phyloP scores from a whole-genome alignment of 2,888 invertebrate genomes.

The Sarcophaga rosellei region DNA sequence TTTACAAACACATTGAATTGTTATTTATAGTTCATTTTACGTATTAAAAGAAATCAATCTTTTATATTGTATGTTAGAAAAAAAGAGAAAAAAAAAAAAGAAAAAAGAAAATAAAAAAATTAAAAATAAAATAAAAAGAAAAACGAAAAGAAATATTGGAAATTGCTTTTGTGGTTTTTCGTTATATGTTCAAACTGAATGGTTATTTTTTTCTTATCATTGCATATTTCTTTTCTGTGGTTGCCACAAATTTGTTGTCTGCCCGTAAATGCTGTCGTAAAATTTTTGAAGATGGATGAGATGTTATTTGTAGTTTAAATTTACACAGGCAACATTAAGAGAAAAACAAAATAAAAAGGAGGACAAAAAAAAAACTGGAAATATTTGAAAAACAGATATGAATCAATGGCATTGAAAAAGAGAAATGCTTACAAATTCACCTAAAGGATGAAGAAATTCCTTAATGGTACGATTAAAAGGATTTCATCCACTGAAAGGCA shows the following conservation, averaged over 20 bases:
- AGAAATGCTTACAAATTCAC: not conserved
- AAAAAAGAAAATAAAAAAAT: too few relatives aligned
- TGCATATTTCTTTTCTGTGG: not conserved
- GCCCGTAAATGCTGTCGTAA: slow-evolving; percentile 49
- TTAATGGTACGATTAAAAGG: slow-evolving; percentile 9
- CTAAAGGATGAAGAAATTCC: not conserved
- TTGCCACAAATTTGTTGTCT: slow-evolving; percentile 39
- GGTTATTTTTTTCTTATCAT: not conserved
- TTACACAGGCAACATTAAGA: slow-evolving; percentile 19
- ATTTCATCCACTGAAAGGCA: not conserved
- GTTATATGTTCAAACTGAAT: not conserved
- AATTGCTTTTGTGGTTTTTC: slow-evolving; percentile 60
- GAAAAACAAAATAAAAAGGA: slow-evolving; percentile 3
- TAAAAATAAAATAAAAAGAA: too few relatives aligned
- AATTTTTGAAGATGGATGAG: slow-evolving; percentile 53
- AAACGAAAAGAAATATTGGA: too few relatives aligned
- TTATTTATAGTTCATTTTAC: slow-evolving; percentile 53
- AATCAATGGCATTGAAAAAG: not conserved
- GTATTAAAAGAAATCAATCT: slow-evolving; percentile 59
- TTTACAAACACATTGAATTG: slow-evolving; percentile 50
- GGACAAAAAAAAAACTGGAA: not conserved
- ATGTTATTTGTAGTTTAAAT: slow-evolving; percentile 55
- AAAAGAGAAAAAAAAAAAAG: too few relatives aligned
- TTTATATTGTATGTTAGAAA: not conserved
- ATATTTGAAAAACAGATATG: not conserved